Evolutionary conservation across 2,797 vertebrate species (phyloP).

Genomic region (Squalus acanthias): DNA sequence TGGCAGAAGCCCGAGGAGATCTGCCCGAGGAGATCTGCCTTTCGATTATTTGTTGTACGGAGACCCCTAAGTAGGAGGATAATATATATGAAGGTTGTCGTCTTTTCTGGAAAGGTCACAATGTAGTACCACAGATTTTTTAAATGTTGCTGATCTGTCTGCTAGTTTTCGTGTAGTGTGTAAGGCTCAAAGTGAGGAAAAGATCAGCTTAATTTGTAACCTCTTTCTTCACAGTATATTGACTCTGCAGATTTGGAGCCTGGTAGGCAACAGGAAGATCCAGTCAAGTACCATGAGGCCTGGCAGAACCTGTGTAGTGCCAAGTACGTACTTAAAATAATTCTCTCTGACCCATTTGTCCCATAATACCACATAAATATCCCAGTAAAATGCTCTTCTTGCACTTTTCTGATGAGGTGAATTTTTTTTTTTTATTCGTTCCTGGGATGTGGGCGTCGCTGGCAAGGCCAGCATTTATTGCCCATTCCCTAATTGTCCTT

Average conservation of each 20-base stretch:
- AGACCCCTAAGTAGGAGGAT: not conserved
- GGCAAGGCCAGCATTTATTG: no score
- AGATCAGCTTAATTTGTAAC: not conserved
- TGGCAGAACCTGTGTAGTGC: conserved; percentile 93
- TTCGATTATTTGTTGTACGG: not conserved
- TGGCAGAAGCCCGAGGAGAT: no score
- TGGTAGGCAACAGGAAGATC: conserved; percentile 71
- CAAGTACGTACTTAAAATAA: conserved; percentile 64
- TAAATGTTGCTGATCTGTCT: not conserved
- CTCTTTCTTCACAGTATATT: conserved; percentile 67
- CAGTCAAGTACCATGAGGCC: conserved; percentile 86
- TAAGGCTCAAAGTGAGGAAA: not conserved
- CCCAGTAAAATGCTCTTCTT: not conserved
- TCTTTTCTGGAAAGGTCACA: not conserved
- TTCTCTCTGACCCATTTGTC: not conserved
- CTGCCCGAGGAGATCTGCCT: not conserved
- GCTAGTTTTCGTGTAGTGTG: not conserved
- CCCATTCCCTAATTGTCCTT: no score
- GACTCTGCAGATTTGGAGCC: conserved; percentile 85
- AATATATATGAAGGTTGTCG: not conserved
- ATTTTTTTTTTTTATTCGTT: no score
- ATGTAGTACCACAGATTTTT: not conserved
- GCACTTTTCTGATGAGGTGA: not conserved
- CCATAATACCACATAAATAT: no score
- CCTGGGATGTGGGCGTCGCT: no score